These are phyloP conservation scores for Drosophila setifemur DNA, from an alignment of 1,140 invertebrate species.

Conservation along the genomic window DNA sequence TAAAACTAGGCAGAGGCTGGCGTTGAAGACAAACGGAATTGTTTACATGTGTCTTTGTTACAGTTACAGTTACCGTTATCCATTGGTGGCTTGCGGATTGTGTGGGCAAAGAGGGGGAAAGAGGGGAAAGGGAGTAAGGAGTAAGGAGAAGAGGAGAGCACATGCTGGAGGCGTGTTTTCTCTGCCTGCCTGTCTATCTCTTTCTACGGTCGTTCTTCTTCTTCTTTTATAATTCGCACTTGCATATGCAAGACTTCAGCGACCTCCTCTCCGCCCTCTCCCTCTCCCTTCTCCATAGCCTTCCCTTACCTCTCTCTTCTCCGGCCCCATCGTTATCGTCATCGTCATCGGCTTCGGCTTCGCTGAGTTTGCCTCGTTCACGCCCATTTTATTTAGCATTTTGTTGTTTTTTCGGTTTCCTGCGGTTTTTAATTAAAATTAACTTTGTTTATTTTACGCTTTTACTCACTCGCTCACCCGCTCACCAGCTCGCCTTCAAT, in stretches of 20 bases:
- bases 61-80: constrained; percentile 59
- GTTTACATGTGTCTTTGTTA: constrained; percentile 79
- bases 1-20: constrained; percentile 59
- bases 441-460: constrained; percentile 79
- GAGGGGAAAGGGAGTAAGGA: not conserved
- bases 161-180: constrained; percentile 20
- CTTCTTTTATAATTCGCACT: constrained; percentile 34
- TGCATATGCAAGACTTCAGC: constrained; percentile 54
- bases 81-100: constrained; percentile 50
- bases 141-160: not conserved
- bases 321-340: constrained; percentile 2
- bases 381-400: constrained; percentile 77
- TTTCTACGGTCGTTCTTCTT: not conserved
- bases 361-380: constrained; percentile 21
- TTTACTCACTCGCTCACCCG: constrained; percentile 25
- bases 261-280: not conserved
- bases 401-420: constrained; percentile 69
- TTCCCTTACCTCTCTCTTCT: constrained; percentile 8
- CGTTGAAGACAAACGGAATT: constrained; percentile 64
- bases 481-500: not conserved
- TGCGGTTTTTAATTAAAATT: constrained; percentile 80
- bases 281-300: constrained; percentile 6
- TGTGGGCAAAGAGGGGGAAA: not conserved
- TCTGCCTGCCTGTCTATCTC: not conserved
- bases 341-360: constrained; percentile 41